phyloP scores from a whole-genome alignment of 2,888 invertebrate species.

The Bhutanitis thaidina region DNA sequence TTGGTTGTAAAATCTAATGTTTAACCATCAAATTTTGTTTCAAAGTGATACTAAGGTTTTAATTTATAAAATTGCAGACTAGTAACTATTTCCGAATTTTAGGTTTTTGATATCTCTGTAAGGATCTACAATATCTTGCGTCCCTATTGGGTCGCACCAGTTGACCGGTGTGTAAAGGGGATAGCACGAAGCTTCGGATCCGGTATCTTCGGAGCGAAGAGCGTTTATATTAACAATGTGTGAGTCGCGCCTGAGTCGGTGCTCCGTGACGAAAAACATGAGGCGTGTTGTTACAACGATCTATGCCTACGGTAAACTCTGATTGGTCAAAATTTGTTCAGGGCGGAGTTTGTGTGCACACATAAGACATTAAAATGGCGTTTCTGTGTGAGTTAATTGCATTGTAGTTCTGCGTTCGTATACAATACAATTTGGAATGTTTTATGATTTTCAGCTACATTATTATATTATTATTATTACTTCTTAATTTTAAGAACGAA shows the following conservation, averaged over 20 bases:
- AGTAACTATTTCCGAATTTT: background rate
- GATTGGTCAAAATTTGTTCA: constrained; percentile 71
- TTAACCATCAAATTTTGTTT: constrained; percentile 26
- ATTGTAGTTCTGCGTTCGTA: constrained; percentile 66
- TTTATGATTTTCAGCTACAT: constrained; percentile 55
- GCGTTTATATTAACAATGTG: constrained; percentile 74
- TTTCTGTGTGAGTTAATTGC: constrained; percentile 75
- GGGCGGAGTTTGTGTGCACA: constrained; percentile 72
- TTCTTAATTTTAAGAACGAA: constrained; percentile 23
- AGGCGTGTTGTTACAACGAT: constrained; percentile 76
- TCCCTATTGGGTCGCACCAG: constrained; percentile 16
- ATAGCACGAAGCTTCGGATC: constrained; percentile 61
- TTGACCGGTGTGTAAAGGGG: constrained; percentile 55
- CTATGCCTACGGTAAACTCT: constrained; percentile 59
- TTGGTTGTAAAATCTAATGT: constrained; percentile 38
- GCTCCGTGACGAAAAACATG: constrained; percentile 75
- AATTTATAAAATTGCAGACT: constrained; percentile 5
- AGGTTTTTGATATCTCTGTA: constrained; percentile 10
- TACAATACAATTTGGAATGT: constrained; percentile 55
- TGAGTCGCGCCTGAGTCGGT: constrained; percentile 79
- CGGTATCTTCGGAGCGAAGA: constrained; percentile 72
- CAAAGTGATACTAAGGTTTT: constrained; percentile 20
- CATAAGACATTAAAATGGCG: constrained; percentile 47
- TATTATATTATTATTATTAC: constrained; percentile 33
- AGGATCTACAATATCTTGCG: constrained; percentile 17